These are phyloP conservation scores for Scleropages formosus DNA, from an alignment of 2,797 vertebrate species.

Conservation along the genomic window DNA sequence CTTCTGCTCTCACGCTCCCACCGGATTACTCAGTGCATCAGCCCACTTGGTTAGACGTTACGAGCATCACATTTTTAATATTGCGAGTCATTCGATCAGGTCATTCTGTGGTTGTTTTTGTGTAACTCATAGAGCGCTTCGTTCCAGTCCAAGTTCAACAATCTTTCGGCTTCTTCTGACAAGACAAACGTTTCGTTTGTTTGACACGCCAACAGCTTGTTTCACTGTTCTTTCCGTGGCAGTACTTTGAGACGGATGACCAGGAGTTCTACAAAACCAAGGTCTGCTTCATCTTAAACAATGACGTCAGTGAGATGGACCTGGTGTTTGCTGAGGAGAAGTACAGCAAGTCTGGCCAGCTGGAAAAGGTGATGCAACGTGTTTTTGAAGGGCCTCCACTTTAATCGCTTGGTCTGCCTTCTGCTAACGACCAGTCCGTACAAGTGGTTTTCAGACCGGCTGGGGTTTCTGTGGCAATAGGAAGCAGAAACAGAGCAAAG, in stretches of 20 bases:
- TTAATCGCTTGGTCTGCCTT: background rate
- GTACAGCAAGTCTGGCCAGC: conserved; percentile 90
- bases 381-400: background rate
- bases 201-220: conserved; percentile 29
- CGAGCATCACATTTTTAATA: conserved; percentile 37
- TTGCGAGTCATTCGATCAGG: conserved; percentile 45
- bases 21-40: conserved; percentile 45
- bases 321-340: conserved; percentile 97
- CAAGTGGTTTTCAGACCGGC: background rate
- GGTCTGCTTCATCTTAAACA: conserved; percentile 97
- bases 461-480: conserved; percentile 38
- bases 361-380: conserved; percentile 85
- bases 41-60: conserved; percentile 36
- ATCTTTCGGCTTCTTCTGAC: conserved; percentile 25
- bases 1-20: conserved; percentile 28
- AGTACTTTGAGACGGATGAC: conserved; percentile 99
- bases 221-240: conserved; percentile 35
- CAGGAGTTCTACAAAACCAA: conserved; percentile 99
- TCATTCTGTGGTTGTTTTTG: conserved; percentile 30
- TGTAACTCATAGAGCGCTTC: background rate
- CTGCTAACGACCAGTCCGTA: background rate
- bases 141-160: too few relatives aligned
- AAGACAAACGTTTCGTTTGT: conserved; percentile 45
- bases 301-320: conserved; percentile 98
- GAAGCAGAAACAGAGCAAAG: conserved; percentile 53